A percentile compares a stretch with the other conserved stretches of the same genome.
phyloP scores from a whole-genome alignment of 2,113 vertebrate genomes.

The Noctilio leporinus region DNA sequence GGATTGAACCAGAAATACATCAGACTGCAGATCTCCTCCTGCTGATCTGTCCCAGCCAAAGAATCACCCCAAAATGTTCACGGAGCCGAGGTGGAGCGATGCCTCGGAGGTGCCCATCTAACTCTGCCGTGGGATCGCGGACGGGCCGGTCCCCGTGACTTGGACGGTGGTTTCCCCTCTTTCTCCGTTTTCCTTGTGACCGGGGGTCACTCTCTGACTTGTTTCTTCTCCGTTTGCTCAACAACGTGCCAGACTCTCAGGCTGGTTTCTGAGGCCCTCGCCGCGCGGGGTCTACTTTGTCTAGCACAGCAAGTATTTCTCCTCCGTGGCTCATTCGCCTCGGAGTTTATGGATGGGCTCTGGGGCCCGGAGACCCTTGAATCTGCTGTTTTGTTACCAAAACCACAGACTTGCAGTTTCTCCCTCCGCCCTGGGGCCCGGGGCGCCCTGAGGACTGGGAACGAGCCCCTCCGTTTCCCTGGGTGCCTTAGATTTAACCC shows the following conservation, averaged over 20 bases:
- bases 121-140: no score
- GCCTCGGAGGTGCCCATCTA: no score
- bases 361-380: no score
- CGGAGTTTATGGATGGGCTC: background rate
- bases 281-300: background rate
- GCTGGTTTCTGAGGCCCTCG: background rate
- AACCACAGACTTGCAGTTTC: background rate
- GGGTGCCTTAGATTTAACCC: background rate
- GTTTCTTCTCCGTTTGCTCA: background rate
- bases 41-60: no score
- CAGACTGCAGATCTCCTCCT: no score
- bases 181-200: background rate
- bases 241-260: background rate
- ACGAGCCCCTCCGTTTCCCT: accelerated
- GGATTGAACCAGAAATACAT: no score
- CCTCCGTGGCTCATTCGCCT: background rate
- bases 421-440: background rate
- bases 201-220: background rate
- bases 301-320: background rate
- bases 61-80: no score
- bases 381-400: background rate
- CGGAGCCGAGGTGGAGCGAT: no score
- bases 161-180: background rate
- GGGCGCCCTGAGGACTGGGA: background rate
- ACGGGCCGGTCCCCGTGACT: background rate